These are phyloP conservation scores for Holocentrus rufus DNA, from an alignment of 2,797 vertebrate species.

Conservation along the genomic window DNA sequence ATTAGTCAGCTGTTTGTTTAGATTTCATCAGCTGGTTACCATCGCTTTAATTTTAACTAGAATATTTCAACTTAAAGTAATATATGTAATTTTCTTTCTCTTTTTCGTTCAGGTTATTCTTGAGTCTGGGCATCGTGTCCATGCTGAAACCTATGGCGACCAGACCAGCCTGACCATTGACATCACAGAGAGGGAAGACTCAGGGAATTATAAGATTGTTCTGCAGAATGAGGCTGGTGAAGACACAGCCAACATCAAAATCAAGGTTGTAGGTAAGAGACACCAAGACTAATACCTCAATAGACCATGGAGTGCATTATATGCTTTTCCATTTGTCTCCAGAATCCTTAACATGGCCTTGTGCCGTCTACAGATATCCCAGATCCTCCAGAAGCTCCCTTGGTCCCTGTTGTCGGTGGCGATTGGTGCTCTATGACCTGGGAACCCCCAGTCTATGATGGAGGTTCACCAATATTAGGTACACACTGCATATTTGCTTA, in stretches of 20 bases:
- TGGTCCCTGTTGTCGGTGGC: slow-evolving; percentile 90
- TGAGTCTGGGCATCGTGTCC: slow-evolving; percentile 89
- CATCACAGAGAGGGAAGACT: slow-evolving; percentile 91
- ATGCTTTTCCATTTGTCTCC: background rate
- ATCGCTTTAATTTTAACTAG: background rate
- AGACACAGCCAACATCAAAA: slow-evolving; percentile 89
- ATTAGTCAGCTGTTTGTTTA: background rate
- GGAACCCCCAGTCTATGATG: slow-evolving; percentile 94
- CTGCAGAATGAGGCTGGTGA: slow-evolving; percentile 98
- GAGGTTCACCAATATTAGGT: slow-evolving; percentile 94
- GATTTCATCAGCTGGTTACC: background rate
- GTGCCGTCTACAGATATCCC: slow-evolving; percentile 87
- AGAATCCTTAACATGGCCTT: background rate
- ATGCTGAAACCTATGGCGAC: slow-evolving; percentile 90
- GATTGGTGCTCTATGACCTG: slow-evolving; percentile 98
- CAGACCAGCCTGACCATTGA: slow-evolving; percentile 96
- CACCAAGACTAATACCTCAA: background rate
- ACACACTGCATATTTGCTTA: slow-evolving; percentile 26
- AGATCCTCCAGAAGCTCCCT: slow-evolving; percentile 91
- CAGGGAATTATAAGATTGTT: slow-evolving; percentile 91
- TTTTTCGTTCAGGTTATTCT: slow-evolving; percentile 85
- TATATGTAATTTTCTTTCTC: background rate
- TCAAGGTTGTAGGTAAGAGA: slow-evolving; percentile 97
- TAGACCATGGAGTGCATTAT: background rate
- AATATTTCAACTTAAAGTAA: background rate